A percentile compares a stretch with the other conserved stretches of the same genome.
Conservation (phyloP, 2,113 vertebrate species). For the Thermophis baileyi region DNA sequence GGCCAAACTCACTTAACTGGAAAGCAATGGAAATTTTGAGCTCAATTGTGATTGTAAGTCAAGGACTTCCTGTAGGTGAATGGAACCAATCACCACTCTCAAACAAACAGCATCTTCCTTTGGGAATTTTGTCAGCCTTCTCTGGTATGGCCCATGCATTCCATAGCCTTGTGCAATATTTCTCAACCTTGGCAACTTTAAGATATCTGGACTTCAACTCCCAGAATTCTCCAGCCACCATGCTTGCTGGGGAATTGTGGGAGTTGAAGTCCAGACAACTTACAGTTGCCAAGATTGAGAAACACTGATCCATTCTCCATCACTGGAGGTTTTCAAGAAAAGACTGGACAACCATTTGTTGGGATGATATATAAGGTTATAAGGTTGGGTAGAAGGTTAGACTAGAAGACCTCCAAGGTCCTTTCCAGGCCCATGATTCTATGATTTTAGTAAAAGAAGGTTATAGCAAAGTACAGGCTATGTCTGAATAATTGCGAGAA, state of each 20-base stretch:
- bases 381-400: background rate
- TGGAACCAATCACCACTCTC: background rate
- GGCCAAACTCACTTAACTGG: background rate
- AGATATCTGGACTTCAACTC: background rate
- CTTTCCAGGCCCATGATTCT: background rate
- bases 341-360: background rate
- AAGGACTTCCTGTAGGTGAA: background rate
- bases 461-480: background rate
- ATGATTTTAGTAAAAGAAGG: background rate
- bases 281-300: background rate
- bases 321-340: background rate
- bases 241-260: background rate
- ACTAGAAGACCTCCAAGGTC: background rate
- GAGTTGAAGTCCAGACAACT: background rate
- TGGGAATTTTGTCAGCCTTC: background rate
- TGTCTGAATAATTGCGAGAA: background rate
- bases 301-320: background rate
- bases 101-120: background rate
- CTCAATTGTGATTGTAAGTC: background rate
- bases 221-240: background rate
- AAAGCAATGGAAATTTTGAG: background rate
- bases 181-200: background rate
- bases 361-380: background rate
- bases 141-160: background rate
- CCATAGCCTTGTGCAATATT: background rate